These are phyloP conservation scores for Xerus rutilus DNA, from an alignment of 2,797 vertebrate genomes.

Conservation along the genomic window DNA sequence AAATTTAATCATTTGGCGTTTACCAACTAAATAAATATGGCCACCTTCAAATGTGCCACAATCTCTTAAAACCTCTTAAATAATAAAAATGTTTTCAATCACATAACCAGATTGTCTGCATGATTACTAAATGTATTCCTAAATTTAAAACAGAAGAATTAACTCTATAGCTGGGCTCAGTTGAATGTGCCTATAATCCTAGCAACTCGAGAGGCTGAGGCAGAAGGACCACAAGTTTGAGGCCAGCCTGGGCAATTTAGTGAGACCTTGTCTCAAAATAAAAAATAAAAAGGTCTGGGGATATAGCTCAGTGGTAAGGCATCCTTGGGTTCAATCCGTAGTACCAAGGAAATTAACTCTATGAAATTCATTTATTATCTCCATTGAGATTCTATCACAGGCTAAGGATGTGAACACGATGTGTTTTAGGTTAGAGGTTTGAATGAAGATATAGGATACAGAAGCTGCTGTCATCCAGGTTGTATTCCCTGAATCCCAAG, in stretches of 20 bases:
- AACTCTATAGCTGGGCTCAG: background rate
- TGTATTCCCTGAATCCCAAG: background rate
- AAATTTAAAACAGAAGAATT: slow-evolving; percentile 59
- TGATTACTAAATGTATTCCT: slow-evolving; percentile 46
- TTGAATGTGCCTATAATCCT: no score
- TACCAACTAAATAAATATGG: background rate
- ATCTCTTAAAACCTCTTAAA: slow-evolving; percentile 61
- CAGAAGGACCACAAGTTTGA: no score
- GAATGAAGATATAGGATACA: background rate
- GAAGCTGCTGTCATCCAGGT: background rate
- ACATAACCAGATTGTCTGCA: background rate
- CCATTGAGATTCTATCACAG: background rate
- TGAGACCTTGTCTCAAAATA: no score
- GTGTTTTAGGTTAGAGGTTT: background rate
- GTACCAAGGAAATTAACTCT: slow-evolving; percentile 2
- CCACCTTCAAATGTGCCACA: slow-evolving; percentile 50
- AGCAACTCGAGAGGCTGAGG: no score
- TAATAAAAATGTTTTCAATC: slow-evolving; percentile 48
- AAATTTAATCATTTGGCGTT: slow-evolving; percentile 46
- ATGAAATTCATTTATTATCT: background rate
- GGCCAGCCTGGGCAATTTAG: no score
- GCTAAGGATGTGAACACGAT: background rate
- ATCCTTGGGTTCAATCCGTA: no score
- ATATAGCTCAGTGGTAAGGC: no score
- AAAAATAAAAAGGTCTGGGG: no score